Conservation (phyloP, 2,888 invertebrate species). For the Taenaris catops region DNA sequence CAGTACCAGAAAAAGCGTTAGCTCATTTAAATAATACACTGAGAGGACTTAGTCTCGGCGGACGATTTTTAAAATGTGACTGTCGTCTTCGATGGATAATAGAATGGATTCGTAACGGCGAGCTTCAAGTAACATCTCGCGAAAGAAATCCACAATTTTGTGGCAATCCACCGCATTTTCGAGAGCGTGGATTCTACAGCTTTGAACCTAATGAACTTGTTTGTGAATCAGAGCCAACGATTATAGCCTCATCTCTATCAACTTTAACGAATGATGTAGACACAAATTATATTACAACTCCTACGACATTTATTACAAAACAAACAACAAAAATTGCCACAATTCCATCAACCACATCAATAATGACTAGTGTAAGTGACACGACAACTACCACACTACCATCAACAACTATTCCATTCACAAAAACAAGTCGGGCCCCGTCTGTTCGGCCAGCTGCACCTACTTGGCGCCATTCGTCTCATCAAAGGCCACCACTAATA, state of each 20-base stretch:
- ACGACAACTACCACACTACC: constrained; percentile 36
- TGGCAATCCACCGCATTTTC: constrained; percentile 88
- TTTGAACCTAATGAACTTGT: constrained; percentile 88
- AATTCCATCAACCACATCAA: constrained; percentile 34
- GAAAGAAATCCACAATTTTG: constrained; percentile 96
- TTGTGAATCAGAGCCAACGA: constrained; percentile 71
- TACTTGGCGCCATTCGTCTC: constrained; percentile 68
- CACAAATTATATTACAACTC: constrained; percentile 30
- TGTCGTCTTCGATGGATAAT: constrained; percentile 93
- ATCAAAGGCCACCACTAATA: constrained; percentile 85
- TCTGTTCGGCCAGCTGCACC: constrained; percentile 61
- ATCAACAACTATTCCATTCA: constrained; percentile 44
- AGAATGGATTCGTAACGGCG: constrained; percentile 92
- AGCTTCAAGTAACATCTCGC: constrained; percentile 94
- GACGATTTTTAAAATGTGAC: constrained; percentile 93
- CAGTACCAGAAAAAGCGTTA: constrained; percentile 89
- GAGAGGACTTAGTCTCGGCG: constrained; percentile 92
- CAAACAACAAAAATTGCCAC: constrained; percentile 38
- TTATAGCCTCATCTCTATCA: constrained; percentile 36
- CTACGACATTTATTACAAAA: constrained; percentile 32
- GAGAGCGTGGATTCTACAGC: constrained; percentile 92
- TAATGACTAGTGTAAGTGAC: constrained; percentile 33
- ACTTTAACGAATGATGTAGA: constrained; percentile 29
- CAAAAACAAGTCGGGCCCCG: constrained; percentile 45
- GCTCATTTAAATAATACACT: constrained; percentile 89